These are phyloP conservation scores for Rhadina sibilatrix DNA, from an alignment of 2,113 vertebrate species.

Conservation along the genomic window DNA sequence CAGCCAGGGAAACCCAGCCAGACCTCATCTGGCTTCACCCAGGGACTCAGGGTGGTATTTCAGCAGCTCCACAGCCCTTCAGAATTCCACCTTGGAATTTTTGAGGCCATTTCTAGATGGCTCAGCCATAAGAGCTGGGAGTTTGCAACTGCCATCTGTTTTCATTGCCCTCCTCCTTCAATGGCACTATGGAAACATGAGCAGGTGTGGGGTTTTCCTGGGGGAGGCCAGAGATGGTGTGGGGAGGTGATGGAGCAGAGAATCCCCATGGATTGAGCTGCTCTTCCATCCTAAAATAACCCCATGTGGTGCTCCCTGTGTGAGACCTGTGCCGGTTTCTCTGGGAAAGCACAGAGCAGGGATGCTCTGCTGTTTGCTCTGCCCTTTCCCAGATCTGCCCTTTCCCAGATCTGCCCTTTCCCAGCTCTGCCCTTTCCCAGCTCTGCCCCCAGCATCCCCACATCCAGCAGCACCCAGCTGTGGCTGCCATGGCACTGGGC, in stretches of 20 bases:
- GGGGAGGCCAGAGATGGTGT: neutral
- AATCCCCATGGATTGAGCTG: neutral
- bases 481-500: neutral
- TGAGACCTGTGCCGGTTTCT: neutral
- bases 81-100: neutral
- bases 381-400: neutral
- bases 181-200: neutral
- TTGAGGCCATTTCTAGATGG: neutral
- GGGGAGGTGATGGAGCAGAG: neutral
- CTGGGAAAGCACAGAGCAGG: neutral
- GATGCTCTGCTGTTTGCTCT: neutral
- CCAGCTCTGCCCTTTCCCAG: neutral
- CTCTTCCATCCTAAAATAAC: neutral
- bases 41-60: rapidly evolving
- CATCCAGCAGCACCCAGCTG: neutral
- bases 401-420: no score
- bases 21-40: neutral
- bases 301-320: rapidly evolving
- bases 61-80: neutral
- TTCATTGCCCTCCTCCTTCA: neutral
- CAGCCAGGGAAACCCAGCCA: neutral
- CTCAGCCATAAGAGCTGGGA: neutral
- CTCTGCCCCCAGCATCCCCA: neutral
- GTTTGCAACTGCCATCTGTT: neutral
- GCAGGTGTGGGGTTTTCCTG: neutral